phyloP scores from a whole-genome alignment of 2,888 invertebrate genomes.

The Muschampia plurimacula region DNA sequence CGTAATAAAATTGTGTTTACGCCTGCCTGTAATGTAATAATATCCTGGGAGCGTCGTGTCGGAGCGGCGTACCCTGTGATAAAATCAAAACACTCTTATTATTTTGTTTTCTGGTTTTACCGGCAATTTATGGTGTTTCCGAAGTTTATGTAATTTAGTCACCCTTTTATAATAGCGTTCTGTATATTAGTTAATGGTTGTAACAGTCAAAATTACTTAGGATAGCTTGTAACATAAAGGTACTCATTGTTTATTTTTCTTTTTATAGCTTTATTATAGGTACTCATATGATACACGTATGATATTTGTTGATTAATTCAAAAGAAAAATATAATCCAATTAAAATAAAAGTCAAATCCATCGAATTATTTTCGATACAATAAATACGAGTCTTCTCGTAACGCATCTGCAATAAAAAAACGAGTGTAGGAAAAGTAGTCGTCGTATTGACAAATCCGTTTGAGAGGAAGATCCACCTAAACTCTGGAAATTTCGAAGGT shows the following conservation, averaged over 20 bases:
- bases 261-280: too few relatives aligned
- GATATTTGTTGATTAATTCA: too few relatives aligned
- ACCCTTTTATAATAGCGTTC: not conserved
- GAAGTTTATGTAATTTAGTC: slow-evolving; percentile 11
- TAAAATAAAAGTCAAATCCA: too few relatives aligned
- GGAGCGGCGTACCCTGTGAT: slow-evolving; percentile 37
- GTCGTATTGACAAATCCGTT: not conserved
- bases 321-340: too few relatives aligned
- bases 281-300: too few relatives aligned
- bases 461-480: not conserved
- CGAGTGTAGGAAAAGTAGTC: too few relatives aligned
- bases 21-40: slow-evolving; percentile 50
- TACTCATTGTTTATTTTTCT: too few relatives aligned
- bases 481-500: not conserved
- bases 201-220: not conserved
- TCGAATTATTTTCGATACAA: too few relatives aligned
- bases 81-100: slow-evolving; percentile 52
- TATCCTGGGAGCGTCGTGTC: slow-evolving; percentile 20
- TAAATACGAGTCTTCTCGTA: too few relatives aligned
- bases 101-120: slow-evolving; percentile 41
- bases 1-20: slow-evolving; percentile 50
- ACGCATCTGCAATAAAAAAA: too few relatives aligned
- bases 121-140: not conserved
- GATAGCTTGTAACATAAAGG: not conserved
- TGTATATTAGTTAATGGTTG: not conserved